phyloP scores from a whole-genome alignment of 2,113 vertebrate genomes.

The Lamprologus speciosus region DNA sequence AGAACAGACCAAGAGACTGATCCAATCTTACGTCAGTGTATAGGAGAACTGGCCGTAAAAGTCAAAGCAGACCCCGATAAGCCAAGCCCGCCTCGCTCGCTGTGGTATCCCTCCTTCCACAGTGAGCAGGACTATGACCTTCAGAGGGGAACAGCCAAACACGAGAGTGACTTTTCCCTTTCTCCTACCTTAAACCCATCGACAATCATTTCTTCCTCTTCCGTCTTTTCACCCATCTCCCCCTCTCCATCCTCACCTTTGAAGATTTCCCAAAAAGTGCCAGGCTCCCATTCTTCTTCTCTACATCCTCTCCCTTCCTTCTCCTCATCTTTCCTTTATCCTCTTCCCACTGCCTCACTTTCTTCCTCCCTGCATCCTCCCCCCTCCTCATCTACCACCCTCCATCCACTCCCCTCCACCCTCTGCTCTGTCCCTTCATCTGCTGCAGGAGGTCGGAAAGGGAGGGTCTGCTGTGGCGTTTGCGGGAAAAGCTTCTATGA shows the following conservation, averaged over 20 bases:
- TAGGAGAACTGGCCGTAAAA: background rate
- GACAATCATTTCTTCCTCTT: background rate
- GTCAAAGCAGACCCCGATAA: conserved; percentile 29
- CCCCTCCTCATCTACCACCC: background rate
- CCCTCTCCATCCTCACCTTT: background rate
- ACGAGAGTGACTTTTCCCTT: conserved; percentile 41
- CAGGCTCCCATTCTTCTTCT: background rate
- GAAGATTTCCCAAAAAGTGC: background rate
- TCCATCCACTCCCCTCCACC: background rate
- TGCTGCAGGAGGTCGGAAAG: conserved; percentile 70
- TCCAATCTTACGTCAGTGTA: background rate
- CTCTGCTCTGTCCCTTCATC: background rate
- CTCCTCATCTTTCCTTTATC: background rate
- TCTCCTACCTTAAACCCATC: background rate
- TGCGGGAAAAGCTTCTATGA: conserved; percentile 97
- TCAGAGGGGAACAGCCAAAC: background rate
- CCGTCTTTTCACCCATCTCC: background rate
- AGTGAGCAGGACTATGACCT: background rate
- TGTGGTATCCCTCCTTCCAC: background rate
- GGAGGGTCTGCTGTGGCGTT: conserved; percentile 86
- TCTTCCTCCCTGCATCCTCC: background rate
- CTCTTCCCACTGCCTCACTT: background rate
- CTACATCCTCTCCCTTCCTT: background rate
- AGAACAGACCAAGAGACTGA: background rate
- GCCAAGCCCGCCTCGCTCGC: rapidly evolving